Percentiles rank a stretch among this genome's conserved stretches.
Evolutionary conservation across 2,797 vertebrate genomes (phyloP).

Genomic region (Pogoniulus pusillus): DNA sequence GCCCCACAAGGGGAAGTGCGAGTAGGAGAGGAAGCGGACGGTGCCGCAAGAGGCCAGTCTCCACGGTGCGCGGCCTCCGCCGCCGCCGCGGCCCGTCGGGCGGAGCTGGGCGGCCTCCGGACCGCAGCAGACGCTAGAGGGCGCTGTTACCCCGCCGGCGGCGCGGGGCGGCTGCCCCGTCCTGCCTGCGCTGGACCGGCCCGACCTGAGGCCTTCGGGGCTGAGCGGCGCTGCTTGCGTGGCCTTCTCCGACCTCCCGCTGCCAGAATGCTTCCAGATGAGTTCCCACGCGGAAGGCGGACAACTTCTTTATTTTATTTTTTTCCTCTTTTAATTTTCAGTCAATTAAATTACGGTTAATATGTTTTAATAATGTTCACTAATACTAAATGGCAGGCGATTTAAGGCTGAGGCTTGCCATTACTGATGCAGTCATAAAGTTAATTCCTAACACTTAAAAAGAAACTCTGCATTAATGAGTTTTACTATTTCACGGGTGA

Average conservation of each 20-base stretch:
- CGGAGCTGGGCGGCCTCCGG: neutral
- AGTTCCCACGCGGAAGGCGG: neutral
- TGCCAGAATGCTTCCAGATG: neutral
- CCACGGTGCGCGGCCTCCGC: neutral
- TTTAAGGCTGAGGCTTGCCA: conserved; percentile 52
- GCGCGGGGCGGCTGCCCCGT: neutral
- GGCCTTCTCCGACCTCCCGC: too few species aligned
- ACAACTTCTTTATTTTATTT: accelerated
- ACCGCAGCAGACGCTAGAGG: neutral
- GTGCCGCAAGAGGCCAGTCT: neutral
- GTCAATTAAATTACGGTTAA: conserved; percentile 59
- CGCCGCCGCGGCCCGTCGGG: neutral
- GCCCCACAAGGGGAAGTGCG: neutral
- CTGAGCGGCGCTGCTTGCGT: neutral
- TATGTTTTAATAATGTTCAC: conserved; percentile 59
- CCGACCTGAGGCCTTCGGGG: neutral
- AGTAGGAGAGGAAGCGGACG: neutral
- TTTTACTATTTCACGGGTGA: conserved; percentile 71
- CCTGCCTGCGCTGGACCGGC: neutral
- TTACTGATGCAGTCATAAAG: conserved; percentile 56
- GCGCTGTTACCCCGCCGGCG: conserved; percentile 21
- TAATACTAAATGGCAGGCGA: conserved; percentile 38
- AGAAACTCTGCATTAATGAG: conserved; percentile 70
- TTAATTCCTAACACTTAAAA: conserved; percentile 70
- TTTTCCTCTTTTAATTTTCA: neutral